phyloP scores from a whole-genome alignment of 2,888 invertebrate genomes.

The Malthinus seriepunctatus region DNA sequence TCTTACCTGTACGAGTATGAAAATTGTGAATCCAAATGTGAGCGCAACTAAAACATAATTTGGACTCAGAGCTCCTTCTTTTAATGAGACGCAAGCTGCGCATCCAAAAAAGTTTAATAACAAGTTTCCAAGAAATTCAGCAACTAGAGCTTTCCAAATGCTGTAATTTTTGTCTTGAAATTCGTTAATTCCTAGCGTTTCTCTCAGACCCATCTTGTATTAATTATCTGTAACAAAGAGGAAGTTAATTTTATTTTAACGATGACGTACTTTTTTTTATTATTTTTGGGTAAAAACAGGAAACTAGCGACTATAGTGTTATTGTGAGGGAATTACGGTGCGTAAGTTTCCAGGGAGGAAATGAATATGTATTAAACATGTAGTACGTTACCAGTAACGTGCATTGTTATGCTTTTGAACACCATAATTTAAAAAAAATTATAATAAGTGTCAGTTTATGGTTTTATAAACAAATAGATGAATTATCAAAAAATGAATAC shows the following conservation, averaged over 20 bases:
- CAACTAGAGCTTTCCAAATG: slow-evolving; percentile 82
- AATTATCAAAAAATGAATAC: background rate
- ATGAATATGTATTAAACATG: slow-evolving; percentile 8
- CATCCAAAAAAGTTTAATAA: slow-evolving; percentile 90
- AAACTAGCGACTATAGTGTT: background rate
- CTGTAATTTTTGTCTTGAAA: slow-evolving; percentile 66
- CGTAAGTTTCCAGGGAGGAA: slow-evolving; percentile 21
- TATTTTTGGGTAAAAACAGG: too few relatives aligned
- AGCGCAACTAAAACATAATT: slow-evolving; percentile 75
- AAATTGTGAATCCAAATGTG: slow-evolving; percentile 85
- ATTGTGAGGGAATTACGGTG: slow-evolving; percentile 25
- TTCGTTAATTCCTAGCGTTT: slow-evolving; percentile 72
- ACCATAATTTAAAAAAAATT: slow-evolving; percentile 10
- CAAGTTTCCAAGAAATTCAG: slow-evolving; percentile 86
- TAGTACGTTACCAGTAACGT: background rate
- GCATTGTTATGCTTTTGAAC: slow-evolving; percentile 14
- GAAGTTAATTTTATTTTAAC: too few relatives aligned
- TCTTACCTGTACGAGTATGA: slow-evolving; percentile 71
- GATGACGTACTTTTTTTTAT: background rate
- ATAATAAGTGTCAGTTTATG: slow-evolving; percentile 4
- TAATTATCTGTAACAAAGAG: slow-evolving; percentile 13
- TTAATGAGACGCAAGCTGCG: slow-evolving; percentile 70
- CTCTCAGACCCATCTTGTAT: slow-evolving; percentile 56
- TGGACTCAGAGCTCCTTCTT: slow-evolving; percentile 32
- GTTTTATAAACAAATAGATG: background rate